Evolutionary conservation across 2,888 invertebrate genomes (phyloP).

Genomic region (Drosophila anomelani): DNA sequence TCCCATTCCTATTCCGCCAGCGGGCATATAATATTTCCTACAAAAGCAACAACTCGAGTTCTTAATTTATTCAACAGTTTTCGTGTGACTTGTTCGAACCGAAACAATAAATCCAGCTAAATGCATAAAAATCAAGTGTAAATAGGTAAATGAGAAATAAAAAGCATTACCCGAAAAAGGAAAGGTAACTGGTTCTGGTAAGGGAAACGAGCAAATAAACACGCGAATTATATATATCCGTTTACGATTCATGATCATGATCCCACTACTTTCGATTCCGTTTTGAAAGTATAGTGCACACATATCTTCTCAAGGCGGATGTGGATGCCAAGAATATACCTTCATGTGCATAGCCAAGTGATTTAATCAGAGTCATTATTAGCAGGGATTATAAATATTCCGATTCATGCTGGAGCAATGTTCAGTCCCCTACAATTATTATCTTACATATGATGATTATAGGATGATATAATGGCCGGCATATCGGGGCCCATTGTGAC

Average conservation of each 20-base stretch:
- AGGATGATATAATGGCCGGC: slow-evolving; percentile 46
- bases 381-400: slow-evolving; percentile 37
- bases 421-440: slow-evolving; percentile 64
- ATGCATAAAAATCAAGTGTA: slow-evolving; percentile 45
- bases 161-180: slow-evolving; percentile 57
- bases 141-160: slow-evolving; percentile 12
- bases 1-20: not conserved
- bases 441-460: slow-evolving; percentile 5
- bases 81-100: slow-evolving; percentile 58
- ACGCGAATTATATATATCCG: slow-evolving; percentile 6
- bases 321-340: slow-evolving; percentile 57
- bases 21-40: slow-evolving; percentile 26
- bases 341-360: slow-evolving; percentile 54
- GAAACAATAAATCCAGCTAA: slow-evolving; percentile 63
- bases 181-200: slow-evolving; percentile 66
- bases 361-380: slow-evolving; percentile 53
- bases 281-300: slow-evolving; percentile 18
- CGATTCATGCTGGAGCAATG: slow-evolving; percentile 33
- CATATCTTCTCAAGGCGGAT: slow-evolving; percentile 33
- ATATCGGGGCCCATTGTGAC: slow-evolving; percentile 62
- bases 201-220: slow-evolving; percentile 14
- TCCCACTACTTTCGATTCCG: slow-evolving; percentile 28
- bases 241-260: slow-evolving; percentile 6
- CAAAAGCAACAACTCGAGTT: slow-evolving; percentile 6
- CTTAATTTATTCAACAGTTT: slow-evolving; percentile 61